phyloP scores from a whole-genome alignment of 2,113 vertebrate species.

The Zosterops japonicus region DNA sequence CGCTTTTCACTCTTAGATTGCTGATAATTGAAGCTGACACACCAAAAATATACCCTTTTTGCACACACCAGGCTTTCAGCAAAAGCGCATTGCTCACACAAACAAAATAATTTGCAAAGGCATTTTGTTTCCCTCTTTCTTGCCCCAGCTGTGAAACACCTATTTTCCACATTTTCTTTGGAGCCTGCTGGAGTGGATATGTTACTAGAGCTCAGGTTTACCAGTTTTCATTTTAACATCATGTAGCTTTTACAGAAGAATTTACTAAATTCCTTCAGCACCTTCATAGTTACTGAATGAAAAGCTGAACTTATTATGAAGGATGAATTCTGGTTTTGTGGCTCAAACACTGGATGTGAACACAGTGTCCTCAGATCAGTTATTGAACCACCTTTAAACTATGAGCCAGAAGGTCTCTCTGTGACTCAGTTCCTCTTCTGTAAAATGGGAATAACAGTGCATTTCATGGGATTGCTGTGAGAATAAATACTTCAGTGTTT shows the following conservation, averaged over 20 bases:
- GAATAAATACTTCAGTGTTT: constrained; percentile 47
- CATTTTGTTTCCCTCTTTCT: neutral
- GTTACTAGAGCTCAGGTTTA: neutral
- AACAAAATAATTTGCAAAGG: constrained; percentile 23
- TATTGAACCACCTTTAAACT: constrained; percentile 30
- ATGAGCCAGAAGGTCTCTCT: neutral
- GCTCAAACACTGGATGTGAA: neutral
- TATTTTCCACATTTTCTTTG: constrained; percentile 22
- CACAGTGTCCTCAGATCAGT: neutral
- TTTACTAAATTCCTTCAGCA: constrained; percentile 33
- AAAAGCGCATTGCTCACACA: neutral
- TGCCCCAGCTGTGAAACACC: neutral
- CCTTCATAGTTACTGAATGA: neutral
- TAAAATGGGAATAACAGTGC: constrained; percentile 31
- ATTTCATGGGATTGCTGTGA: constrained; percentile 28
- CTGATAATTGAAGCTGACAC: constrained; percentile 40
- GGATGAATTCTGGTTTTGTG: constrained; percentile 37
- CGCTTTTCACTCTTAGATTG: constrained; percentile 6
- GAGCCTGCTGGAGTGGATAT: neutral
- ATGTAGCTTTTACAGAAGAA: constrained; percentile 4
- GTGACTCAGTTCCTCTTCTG: constrained; percentile 40
- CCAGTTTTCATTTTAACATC: constrained; percentile 13
- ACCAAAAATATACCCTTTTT: constrained; percentile 40
- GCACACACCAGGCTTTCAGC: neutral
- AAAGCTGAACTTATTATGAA: constrained; percentile 21